phyloP scores from a whole-genome alignment of 37 sponge, comb jelly and placozoan species.

The Beroe ovata region DNA sequence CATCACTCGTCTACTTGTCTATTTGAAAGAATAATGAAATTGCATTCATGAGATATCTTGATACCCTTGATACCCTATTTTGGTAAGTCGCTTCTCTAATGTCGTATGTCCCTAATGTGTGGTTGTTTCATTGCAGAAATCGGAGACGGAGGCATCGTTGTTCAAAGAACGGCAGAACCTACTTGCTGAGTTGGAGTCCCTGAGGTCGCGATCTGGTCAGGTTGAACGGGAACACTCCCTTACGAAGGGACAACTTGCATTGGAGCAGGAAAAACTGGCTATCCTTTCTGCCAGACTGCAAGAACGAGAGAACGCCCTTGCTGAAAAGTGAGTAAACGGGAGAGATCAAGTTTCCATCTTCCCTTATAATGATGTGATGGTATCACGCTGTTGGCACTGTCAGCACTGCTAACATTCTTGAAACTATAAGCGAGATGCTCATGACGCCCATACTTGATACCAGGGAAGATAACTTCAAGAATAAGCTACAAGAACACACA shows the following conservation, averaged over 20 bases:
- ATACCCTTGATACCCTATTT: too few species aligned
- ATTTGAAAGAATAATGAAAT: too few species aligned
- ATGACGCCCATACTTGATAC: too few species aligned
- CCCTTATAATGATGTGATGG: too few species aligned
- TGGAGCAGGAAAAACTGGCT: constrained; percentile 41
- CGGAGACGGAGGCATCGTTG: constrained; percentile 26
- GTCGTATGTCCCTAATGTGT: too few species aligned
- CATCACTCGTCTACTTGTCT: too few species aligned
- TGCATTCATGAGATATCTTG: too few species aligned
- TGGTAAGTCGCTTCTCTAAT: too few species aligned
- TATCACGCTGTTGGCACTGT: too few species aligned
- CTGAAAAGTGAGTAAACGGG: constrained; percentile 11
- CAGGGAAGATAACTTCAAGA: constrained; percentile 46
- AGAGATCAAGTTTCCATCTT: too few species aligned
- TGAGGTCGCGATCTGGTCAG: constrained; percentile 14
- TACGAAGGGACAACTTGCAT: neutral
- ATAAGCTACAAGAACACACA: constrained; percentile 18
- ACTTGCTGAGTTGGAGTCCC: constrained; percentile 21
- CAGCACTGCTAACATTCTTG: too few species aligned
- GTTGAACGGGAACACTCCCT: constrained; percentile 38
- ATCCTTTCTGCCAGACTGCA: constrained; percentile 21
- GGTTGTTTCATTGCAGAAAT: constrained; percentile 34
- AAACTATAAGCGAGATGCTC: too few species aligned
- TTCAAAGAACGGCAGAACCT: constrained; percentile 46
- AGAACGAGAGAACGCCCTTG: neutral